Conservation (phyloP, 1,140 invertebrate species). For the Anastatus disparis region DNA sequence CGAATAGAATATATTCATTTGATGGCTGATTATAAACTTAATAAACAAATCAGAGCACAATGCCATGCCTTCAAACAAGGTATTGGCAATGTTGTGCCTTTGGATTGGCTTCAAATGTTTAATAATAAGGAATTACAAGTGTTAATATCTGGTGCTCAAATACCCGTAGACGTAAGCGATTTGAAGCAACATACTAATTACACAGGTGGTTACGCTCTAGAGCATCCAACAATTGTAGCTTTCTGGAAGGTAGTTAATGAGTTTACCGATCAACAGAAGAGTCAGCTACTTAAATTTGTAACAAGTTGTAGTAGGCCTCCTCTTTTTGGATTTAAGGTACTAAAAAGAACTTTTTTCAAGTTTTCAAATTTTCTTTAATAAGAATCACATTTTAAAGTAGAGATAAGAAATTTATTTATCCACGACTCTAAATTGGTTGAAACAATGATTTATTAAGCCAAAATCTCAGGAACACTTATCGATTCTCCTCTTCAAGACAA, state of each 20-base stretch:
- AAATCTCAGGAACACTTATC: no score
- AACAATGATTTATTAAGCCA: no score
- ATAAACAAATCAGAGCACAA: constrained; percentile 89
- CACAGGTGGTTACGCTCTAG: constrained; percentile 82
- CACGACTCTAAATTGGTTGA: no score
- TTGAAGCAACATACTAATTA: constrained; percentile 87
- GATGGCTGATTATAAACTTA: constrained; percentile 95
- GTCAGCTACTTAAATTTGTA: constrained; percentile 94
- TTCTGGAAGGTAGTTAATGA: constrained; percentile 89
- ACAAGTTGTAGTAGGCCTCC: constrained; percentile 97
- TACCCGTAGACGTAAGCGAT: constrained; percentile 92
- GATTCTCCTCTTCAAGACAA: no score
- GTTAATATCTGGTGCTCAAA: constrained; percentile 91
- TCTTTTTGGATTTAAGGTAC: constrained; percentile 93
- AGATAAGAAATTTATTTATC: no score
- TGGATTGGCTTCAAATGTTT: constrained; percentile 95
- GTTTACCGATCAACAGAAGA: constrained; percentile 86
- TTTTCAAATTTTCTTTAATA: neutral
- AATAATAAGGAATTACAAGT: constrained; percentile 94
- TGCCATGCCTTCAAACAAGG: constrained; percentile 88
- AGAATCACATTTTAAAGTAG: neutral
- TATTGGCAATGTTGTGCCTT: constrained; percentile 86
- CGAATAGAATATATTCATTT: constrained; percentile 96
- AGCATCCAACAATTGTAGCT: constrained; percentile 80
- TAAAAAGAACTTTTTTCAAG: neutral